Evolutionary conservation across 2,888 invertebrate species (phyloP).

Genomic region (Cheilosia vernalis): DNA sequence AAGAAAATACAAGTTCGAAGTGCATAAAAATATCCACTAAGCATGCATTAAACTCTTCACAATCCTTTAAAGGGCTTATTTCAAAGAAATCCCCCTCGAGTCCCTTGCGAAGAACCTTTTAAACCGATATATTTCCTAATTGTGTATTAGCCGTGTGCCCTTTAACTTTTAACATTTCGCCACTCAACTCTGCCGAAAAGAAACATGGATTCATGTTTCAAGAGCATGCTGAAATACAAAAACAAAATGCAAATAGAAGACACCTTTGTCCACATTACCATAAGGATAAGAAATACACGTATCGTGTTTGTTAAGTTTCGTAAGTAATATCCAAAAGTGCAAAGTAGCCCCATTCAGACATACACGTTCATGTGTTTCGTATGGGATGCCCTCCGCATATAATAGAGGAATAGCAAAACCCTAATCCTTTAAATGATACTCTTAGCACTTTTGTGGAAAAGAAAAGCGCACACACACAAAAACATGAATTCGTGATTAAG

Average conservation of each 20-base stretch:
- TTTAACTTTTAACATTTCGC: slow-evolving; percentile 33
- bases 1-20: too few species aligned
- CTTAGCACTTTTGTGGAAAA: slow-evolving; percentile 60
- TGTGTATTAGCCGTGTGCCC: slow-evolving; percentile 28
- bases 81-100: neutral
- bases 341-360: slow-evolving; percentile 45
- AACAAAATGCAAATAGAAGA: neutral
- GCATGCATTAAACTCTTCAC: neutral
- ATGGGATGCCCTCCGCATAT: slow-evolving; percentile 10
- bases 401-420: slow-evolving; percentile 42
- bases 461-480: slow-evolving; percentile 2
- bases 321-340: slow-evolving; percentile 67
- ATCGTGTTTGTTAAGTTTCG: slow-evolving; percentile 47
- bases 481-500: neutral
- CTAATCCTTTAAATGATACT: slow-evolving; percentile 73
- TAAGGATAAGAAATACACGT: slow-evolving; percentile 51
- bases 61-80: neutral
- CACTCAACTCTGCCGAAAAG: neutral
- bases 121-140: slow-evolving; percentile 28
- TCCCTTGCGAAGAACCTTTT: neutral
- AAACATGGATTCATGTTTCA: slow-evolving; percentile 36
- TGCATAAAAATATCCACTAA: neutral
- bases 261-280: slow-evolving; percentile 49
- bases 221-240: neutral
- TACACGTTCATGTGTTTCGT: slow-evolving; percentile 7